A percentile compares a stretch with the other conserved stretches of the same genome.
Conservation (phyloP, 1,140 invertebrate species). For the Bombus balteatus region DNA sequence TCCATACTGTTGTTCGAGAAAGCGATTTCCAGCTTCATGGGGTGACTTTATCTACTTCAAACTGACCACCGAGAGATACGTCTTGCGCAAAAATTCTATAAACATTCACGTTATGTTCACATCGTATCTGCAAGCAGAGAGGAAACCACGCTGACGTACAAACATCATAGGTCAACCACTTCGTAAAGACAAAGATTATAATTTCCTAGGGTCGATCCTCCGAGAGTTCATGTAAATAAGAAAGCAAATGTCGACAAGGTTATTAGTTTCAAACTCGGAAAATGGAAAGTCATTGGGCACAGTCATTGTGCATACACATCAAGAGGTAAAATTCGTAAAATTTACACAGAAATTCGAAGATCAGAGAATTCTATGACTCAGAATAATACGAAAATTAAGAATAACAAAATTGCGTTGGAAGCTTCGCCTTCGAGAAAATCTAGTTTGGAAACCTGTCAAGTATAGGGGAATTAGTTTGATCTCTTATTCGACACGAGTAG, state of each 20-base stretch:
- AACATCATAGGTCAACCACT: conserved; percentile 10
- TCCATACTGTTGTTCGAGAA: background rate
- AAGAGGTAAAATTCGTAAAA: background rate
- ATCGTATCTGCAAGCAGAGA: background rate
- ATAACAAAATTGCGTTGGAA: too few species aligned
- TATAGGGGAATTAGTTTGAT: too few species aligned
- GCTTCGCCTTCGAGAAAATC: too few species aligned
- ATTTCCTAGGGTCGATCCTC: background rate
- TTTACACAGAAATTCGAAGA: too few species aligned
- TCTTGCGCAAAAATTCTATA: conserved; percentile 12
- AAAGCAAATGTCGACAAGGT: background rate
- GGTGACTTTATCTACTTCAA: conserved; percentile 3
- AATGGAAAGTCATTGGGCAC: background rate
- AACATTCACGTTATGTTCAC: background rate
- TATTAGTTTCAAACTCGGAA: background rate
- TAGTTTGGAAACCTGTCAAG: too few species aligned
- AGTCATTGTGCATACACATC: too few species aligned
- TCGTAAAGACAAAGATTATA: background rate
- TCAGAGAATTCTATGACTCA: too few species aligned
- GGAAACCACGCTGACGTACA: conserved; percentile 13
- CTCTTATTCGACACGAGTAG: too few species aligned
- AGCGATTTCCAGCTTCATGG: background rate
- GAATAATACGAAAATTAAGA: too few species aligned
- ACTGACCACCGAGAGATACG: conserved; percentile 7
- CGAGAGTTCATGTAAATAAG: background rate